A percentile compares a stretch with the other conserved stretches of the same genome.
These are phyloP conservation scores for Phenganax marumi DNA, from an alignment of 92 coral and sea anemone species.

Conservation along the genomic window DNA sequence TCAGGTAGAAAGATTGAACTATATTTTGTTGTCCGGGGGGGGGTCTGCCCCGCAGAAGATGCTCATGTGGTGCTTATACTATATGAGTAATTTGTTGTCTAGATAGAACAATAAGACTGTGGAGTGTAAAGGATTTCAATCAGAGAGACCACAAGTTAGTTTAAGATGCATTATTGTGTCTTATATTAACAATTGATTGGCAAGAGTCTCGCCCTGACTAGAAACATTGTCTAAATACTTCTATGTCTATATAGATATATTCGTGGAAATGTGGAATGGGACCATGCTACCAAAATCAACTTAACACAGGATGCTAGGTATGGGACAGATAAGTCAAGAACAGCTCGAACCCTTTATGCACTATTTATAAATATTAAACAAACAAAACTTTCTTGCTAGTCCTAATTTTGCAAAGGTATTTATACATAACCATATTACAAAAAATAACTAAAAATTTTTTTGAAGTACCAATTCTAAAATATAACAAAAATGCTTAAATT, in stretches of 20 bases:
- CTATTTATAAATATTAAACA: too few species aligned
- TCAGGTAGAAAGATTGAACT: slow-evolving; percentile 64
- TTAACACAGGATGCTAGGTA: slow-evolving; percentile 97
- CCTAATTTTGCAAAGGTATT: too few species aligned
- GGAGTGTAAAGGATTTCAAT: slow-evolving; percentile 99
- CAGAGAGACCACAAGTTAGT: slow-evolving; percentile 97
- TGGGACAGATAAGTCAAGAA: neutral
- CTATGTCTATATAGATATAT: slow-evolving; percentile 63
- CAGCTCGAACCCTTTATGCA: too few species aligned
- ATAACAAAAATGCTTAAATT: neutral
- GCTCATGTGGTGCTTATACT: neutral
- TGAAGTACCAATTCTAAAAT: neutral
- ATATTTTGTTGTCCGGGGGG: too few species aligned
- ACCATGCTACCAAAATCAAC: slow-evolving; percentile 93
- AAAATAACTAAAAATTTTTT: too few species aligned
- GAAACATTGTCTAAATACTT: neutral
- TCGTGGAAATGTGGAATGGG: slow-evolving; percentile 96
- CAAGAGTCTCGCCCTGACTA: neutral
- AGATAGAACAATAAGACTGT: slow-evolving; percentile 94
- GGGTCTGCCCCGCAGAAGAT: too few species aligned
- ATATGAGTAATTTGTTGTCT: slow-evolving; percentile 36
- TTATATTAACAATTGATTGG: slow-evolving; percentile 1
- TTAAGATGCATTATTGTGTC: neutral
- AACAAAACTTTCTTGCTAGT: too few species aligned
- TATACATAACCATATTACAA: too few species aligned